Percentiles rank a stretch among this genome's conserved stretches.
These are phyloP conservation scores for Adelognathus sp. DNA, from an alignment of 2,888 invertebrate genomes.

Conservation along the genomic window DNA sequence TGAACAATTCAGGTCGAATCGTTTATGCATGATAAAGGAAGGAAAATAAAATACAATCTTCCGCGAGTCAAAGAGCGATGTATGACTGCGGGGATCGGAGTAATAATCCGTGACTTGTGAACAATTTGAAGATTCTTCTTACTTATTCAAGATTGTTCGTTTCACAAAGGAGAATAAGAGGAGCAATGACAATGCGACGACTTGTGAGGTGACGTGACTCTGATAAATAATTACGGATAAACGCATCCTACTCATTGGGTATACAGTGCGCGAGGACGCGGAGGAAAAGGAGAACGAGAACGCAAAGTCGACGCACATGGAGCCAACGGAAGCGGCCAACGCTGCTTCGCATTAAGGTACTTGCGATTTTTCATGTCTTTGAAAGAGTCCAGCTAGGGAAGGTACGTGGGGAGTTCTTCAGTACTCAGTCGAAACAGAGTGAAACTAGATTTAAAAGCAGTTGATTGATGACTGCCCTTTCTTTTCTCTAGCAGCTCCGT, in stretches of 20 bases:
- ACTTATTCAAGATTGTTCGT: background rate
- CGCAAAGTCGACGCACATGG: constrained; percentile 27
- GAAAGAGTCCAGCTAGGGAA: background rate
- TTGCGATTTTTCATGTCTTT: background rate
- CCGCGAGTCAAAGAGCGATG: too few relatives aligned
- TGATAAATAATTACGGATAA: constrained; percentile 13
- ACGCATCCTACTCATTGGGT: constrained; percentile 23
- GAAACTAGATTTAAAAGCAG: too few relatives aligned
- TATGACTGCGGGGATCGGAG: too few relatives aligned
- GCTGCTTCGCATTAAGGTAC: constrained; percentile 42
- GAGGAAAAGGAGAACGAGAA: constrained; percentile 18
- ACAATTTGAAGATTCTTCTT: background rate
- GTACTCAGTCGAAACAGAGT: too few relatives aligned
- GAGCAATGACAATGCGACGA: background rate
- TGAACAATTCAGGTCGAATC: background rate
- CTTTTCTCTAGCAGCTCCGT: too few relatives aligned
- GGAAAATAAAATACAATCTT: background rate
- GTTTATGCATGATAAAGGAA: background rate
- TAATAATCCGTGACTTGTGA: too few relatives aligned
- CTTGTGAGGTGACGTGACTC: constrained; percentile 30
- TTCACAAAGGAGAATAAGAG: background rate
- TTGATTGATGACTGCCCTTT: too few relatives aligned
- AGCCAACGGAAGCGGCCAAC: constrained; percentile 14
- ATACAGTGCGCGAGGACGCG: background rate
- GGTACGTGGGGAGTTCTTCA: too few relatives aligned